phyloP scores from a whole-genome alignment of 2,888 invertebrate species.

The Diachrysia chrysitis region DNA sequence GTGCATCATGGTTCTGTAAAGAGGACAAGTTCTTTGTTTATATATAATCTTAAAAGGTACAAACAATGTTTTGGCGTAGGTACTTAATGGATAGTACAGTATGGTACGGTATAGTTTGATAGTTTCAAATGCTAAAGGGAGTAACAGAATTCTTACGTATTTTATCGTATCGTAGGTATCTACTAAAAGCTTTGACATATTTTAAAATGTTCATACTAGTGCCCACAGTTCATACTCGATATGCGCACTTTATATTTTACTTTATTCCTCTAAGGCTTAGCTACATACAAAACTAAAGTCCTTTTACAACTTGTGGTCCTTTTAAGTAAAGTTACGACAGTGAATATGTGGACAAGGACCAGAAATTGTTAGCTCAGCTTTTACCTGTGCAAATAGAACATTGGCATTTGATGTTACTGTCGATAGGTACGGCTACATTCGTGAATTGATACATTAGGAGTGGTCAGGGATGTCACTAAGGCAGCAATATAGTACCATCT shows the following conservation, averaged over 20 bases:
- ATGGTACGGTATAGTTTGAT: no score
- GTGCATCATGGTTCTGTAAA: slow-evolving; percentile 81
- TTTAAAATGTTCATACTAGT: no score
- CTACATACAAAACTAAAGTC: not conserved
- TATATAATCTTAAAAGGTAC: no score
- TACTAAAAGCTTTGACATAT: no score
- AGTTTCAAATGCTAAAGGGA: no score
- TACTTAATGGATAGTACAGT: no score
- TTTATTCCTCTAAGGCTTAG: no score
- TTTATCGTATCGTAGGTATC: no score
- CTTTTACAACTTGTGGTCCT: not conserved
- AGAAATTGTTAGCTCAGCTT: slow-evolving; percentile 29
- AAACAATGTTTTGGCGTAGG: not conserved
- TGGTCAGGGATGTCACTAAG: not conserved
- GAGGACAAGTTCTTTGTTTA: slow-evolving; percentile 20
- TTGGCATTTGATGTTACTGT: slow-evolving; percentile 9
- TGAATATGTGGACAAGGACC: not conserved
- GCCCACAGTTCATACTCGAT: no score
- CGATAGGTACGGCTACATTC: not conserved
- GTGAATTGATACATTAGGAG: not conserved
- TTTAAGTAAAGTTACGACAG: not conserved
- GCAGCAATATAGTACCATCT: not conserved
- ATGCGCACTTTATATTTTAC: no score
- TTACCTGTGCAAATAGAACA: slow-evolving; percentile 24
- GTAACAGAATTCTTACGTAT: no score